These are phyloP conservation scores for Natrix natrix DNA, from an alignment of 2,797 vertebrate species.

Conservation along the genomic window DNA sequence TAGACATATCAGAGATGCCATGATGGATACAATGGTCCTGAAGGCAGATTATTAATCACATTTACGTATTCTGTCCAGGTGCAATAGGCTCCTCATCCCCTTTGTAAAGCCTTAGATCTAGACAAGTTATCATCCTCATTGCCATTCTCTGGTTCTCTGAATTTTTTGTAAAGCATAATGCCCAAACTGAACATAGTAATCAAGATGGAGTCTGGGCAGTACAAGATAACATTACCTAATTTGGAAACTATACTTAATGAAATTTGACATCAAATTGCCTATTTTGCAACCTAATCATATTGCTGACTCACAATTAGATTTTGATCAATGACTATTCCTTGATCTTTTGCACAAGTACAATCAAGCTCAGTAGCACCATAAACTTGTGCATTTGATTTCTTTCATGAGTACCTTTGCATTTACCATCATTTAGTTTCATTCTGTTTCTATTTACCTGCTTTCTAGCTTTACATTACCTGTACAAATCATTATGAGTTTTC, in stretches of 20 bases:
- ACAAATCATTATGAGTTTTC: background rate
- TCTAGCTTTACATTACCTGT: background rate
- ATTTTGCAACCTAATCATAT: background rate
- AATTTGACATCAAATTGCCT: background rate
- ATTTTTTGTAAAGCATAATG: background rate
- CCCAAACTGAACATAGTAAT: background rate
- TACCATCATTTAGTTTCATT: background rate
- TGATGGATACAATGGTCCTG: background rate
- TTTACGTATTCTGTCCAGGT: background rate
- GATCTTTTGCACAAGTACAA: background rate
- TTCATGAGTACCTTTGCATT: background rate
- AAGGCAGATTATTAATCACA: background rate
- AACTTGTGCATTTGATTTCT: background rate
- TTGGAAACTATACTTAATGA: background rate
- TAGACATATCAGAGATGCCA: background rate
- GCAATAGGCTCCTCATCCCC: background rate
- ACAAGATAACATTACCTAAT: background rate
- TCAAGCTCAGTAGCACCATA: background rate
- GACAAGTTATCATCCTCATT: background rate
- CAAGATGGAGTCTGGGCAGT: background rate
- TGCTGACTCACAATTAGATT: background rate
- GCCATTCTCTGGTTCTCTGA: background rate
- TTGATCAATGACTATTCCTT: background rate
- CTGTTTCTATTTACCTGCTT: background rate
- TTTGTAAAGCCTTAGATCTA: background rate